A percentile compares a stretch with the other conserved stretches of the same genome.
These are phyloP conservation scores for Emberiza fucata DNA, from an alignment of 2,113 vertebrate species.

Conservation along the genomic window DNA sequence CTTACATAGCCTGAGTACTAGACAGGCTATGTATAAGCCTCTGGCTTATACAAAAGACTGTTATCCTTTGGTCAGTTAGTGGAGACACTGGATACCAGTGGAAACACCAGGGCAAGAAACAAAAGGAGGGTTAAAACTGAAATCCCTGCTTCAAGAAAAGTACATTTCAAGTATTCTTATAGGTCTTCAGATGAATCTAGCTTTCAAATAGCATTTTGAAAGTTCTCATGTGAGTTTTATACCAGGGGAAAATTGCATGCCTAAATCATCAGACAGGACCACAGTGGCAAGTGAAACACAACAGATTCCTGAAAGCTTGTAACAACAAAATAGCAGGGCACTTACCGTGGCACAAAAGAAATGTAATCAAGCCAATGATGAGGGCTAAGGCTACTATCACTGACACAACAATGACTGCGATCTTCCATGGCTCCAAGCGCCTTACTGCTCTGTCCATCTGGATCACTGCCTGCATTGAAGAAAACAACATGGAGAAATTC, in stretches of 20 bases:
- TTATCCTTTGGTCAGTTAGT: background rate
- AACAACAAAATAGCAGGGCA: background rate
- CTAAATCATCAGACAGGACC: background rate
- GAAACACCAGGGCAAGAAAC: background rate
- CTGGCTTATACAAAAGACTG: background rate
- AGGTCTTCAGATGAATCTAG: background rate
- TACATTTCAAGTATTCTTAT: background rate
- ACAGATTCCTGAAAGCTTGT: background rate
- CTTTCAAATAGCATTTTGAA: background rate
- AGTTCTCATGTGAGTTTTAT: background rate
- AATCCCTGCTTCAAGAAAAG: background rate
- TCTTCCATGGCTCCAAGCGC: conserved; percentile 60
- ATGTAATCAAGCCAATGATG: conserved; percentile 56
- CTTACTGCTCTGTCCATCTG: background rate
- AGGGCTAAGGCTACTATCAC: conserved; percentile 46
- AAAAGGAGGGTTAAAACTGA: background rate
- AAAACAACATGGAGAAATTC: background rate
- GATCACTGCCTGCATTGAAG: background rate
- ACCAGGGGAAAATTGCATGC: background rate
- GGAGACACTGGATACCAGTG: background rate
- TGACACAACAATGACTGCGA: background rate
- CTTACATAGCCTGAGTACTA: background rate
- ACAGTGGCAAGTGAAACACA: background rate
- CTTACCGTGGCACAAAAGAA: conserved; percentile 68
- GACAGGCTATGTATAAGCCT: no score